phyloP scores from a whole-genome alignment of 1,140 invertebrate species.

The Drosophila sucinea region DNA sequence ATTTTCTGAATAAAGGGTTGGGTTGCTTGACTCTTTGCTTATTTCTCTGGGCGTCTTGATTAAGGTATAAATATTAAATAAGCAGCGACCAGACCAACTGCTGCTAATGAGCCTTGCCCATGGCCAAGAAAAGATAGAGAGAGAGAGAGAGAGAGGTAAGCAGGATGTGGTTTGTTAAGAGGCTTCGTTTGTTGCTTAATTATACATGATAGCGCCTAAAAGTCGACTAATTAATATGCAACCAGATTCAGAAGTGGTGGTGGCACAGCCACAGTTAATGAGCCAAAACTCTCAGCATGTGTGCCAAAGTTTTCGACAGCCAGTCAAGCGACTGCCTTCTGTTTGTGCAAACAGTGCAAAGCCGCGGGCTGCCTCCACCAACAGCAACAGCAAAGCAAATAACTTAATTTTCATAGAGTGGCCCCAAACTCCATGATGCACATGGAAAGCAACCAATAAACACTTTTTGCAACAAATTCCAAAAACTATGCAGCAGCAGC shows the following conservation, averaged over 20 bases:
- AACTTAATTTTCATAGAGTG: constrained; percentile 78
- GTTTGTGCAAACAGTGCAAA: constrained; percentile 32
- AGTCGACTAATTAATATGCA: constrained; percentile 80
- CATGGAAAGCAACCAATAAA: constrained; percentile 69
- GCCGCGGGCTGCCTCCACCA: constrained; percentile 20
- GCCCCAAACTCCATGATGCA: constrained; percentile 28
- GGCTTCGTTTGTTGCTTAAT: constrained; percentile 64
- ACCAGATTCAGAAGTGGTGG: constrained; percentile 37
- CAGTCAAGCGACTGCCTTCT: constrained; percentile 46
- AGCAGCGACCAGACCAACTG: constrained; percentile 34
- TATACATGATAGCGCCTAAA: constrained; percentile 78
- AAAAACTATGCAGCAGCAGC: constrained; percentile 52
- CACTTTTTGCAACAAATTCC: constrained; percentile 78
- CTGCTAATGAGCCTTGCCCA: constrained; percentile 64
- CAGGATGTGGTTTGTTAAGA: constrained; percentile 69
- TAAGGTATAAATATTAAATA: constrained; percentile 82
- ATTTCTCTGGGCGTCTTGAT: constrained; percentile 52
- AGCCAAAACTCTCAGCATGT: constrained; percentile 72
- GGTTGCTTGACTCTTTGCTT: constrained; percentile 1
- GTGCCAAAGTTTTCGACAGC: constrained; percentile 65
- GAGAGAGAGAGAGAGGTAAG: constrained; percentile 44
- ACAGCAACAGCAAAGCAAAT: constrained; percentile 41
- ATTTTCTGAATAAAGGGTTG: constrained; percentile 18
- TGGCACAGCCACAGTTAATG: constrained; percentile 61
- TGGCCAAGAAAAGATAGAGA: constrained; percentile 10